Conservation (phyloP, 2,797 vertebrate species). For the Pantherophis vulpinus region DNA sequence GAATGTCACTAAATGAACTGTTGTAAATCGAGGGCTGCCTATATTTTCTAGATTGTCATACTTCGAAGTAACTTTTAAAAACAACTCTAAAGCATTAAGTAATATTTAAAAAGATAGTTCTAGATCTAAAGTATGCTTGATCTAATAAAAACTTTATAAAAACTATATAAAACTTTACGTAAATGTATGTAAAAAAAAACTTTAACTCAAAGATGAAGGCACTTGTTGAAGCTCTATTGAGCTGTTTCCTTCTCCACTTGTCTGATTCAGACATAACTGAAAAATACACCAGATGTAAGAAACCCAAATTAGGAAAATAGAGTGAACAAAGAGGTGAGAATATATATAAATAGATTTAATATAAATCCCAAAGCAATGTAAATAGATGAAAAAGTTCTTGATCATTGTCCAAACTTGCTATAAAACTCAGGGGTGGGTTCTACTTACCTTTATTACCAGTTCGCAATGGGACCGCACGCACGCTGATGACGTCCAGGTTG, state of each 20-base stretch:
- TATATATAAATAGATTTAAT: not conserved
- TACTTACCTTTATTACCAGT: too few relatives aligned
- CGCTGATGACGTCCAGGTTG: too few relatives aligned
- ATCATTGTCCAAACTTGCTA: not conserved
- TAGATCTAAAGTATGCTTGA: not conserved
- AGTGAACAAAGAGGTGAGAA: not conserved
- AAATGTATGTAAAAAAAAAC: too few relatives aligned
- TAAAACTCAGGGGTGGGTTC: not conserved
- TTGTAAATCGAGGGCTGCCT: not conserved
- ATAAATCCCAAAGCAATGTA: not conserved
- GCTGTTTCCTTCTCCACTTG: not conserved
- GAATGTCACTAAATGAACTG: not conserved
- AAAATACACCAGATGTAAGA: not conserved
- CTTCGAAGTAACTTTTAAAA: not conserved
- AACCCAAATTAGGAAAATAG: not conserved
- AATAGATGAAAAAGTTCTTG: not conserved
- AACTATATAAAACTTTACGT: too few relatives aligned
- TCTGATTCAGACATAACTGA: not conserved
- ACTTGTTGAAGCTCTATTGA: not conserved
- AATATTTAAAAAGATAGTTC: not conserved
- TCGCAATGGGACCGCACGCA: too few relatives aligned
- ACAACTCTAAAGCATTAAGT: not conserved
- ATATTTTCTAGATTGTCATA: not conserved
- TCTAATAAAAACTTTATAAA: not conserved
- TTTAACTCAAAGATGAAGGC: not conserved